These are phyloP conservation scores for Adela reaumurella DNA, from an alignment of 2,888 invertebrate species.

Conservation along the genomic window DNA sequence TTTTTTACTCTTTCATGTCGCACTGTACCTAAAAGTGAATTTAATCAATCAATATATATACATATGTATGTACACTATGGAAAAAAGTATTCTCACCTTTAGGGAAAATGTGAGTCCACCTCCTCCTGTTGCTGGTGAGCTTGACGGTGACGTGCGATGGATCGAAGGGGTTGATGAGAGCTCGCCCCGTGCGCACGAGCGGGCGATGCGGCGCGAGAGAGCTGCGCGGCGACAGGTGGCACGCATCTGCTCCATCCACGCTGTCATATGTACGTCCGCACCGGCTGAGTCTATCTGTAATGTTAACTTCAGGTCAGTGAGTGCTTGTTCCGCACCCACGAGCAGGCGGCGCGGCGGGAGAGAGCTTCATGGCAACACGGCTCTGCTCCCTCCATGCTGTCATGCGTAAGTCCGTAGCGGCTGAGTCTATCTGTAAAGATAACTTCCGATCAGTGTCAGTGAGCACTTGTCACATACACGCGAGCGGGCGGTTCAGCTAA, in stretches of 20 bases:
- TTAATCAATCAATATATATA: no score
- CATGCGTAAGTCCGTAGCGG: no score
- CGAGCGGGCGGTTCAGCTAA: no score
- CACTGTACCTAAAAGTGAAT: no score
- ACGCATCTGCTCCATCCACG: constrained; percentile 24
- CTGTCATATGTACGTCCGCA: constrained; percentile 2
- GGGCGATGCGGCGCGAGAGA: constrained; percentile 45
- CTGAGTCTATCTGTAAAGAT: no score
- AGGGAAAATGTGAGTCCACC: constrained; percentile 99
- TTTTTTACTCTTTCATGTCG: no score
- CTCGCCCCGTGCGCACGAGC: constrained; percentile 70
- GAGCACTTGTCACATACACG: no score
- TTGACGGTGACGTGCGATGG: constrained; percentile 97
- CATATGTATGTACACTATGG: no score
- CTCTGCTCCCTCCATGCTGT: no score
- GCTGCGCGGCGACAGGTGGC: constrained; percentile 33
- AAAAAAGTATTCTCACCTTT: constrained; percentile 57
- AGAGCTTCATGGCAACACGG: not conserved
- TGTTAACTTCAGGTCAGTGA: not conserved
- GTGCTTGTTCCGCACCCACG: no score
- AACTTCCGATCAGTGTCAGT: no score
- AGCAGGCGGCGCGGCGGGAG: no score
- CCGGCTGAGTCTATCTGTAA: constrained; percentile 7
- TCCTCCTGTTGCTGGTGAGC: constrained; percentile 86
- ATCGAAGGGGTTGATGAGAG: constrained; percentile 96